Percentiles rank a stretch among this genome's conserved stretches.
Evolutionary conservation across 2,113 vertebrate species (phyloP).

Genomic region (Podarcis cretensis): DNA sequence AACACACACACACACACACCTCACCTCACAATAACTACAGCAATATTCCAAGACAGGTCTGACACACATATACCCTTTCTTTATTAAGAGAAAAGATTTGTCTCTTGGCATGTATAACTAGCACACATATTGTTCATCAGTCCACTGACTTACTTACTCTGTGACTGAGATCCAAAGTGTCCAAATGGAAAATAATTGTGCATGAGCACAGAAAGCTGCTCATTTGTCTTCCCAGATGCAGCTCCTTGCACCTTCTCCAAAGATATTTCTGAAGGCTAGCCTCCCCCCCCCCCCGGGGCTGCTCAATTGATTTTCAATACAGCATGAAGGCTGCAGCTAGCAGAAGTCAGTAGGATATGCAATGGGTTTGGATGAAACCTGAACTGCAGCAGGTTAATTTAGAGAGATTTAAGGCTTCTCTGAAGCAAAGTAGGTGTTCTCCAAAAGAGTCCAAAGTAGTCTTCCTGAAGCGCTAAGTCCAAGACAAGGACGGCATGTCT

Average conservation of each 20-base stretch:
- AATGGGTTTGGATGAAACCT: no score
- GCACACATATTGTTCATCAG: not conserved
- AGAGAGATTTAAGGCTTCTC: no score
- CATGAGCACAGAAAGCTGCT: not conserved
- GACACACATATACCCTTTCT: not conserved
- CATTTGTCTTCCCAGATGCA: no score
- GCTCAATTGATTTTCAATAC: not conserved
- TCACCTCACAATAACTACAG: not conserved
- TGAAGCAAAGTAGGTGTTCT: no score
- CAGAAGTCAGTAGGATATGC: no score
- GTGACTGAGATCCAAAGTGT: not conserved
- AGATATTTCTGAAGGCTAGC: not conserved
- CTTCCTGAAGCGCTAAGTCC: no score
- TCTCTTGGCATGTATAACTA: not conserved
- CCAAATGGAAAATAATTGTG: not conserved
- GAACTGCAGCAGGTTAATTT: no score
- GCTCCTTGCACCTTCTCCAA: not conserved
- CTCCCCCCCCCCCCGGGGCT: not conserved
- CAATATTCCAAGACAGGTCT: not conserved
- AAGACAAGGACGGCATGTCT: no score
- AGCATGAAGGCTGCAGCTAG: not conserved
- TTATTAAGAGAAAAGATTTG: not conserved
- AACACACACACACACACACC: not conserved
- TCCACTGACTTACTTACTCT: not conserved
- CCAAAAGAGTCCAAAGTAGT: no score